Percentiles rank a stretch among this genome's conserved stretches.
phyloP scores from a whole-genome alignment of 1,140 invertebrate genomes.

The Hestina assimilis region DNA sequence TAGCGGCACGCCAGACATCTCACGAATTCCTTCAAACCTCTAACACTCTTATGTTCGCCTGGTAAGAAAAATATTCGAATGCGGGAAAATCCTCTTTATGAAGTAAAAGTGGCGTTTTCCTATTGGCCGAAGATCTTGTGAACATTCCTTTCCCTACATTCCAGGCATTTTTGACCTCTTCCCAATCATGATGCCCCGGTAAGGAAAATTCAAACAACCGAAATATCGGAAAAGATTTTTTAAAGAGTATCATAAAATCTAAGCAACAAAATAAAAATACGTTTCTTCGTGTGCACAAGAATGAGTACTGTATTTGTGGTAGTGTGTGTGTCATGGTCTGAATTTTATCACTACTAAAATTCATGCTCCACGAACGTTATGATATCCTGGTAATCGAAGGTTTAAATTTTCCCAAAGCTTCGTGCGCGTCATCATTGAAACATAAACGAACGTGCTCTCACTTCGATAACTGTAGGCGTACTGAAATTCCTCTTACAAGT shows the following conservation, averaged over 20 bases:
- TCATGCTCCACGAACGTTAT: not conserved
- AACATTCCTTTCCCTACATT: constrained; percentile 40
- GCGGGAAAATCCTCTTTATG: constrained; percentile 75
- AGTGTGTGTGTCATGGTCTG: not conserved
- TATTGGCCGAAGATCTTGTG: constrained; percentile 16
- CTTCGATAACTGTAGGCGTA: constrained; percentile 1
- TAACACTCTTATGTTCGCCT: constrained; percentile 43
- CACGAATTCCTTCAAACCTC: constrained; percentile 37
- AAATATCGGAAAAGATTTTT: constrained; percentile 64
- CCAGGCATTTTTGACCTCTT: constrained; percentile 53
- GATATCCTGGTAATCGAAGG: not conserved
- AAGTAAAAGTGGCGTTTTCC: constrained; percentile 44
- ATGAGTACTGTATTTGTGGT: too few relatives aligned
- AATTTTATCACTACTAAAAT: not conserved
- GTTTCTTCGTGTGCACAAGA: too few relatives aligned
- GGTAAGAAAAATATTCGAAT: constrained; percentile 74
- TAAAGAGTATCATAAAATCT: too few relatives aligned
- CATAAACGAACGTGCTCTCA: not conserved
- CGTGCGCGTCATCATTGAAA: not conserved
- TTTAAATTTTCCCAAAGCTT: constrained; percentile 9
- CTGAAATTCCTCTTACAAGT: constrained; percentile 21
- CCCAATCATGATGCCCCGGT: constrained; percentile 47
- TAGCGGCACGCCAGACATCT: constrained; percentile 18
- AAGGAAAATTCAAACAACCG: constrained; percentile 71
- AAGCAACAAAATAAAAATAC: too few relatives aligned